phyloP scores from a whole-genome alignment of 2,797 vertebrate genomes.

The Bovichtus diacanthus region DNA sequence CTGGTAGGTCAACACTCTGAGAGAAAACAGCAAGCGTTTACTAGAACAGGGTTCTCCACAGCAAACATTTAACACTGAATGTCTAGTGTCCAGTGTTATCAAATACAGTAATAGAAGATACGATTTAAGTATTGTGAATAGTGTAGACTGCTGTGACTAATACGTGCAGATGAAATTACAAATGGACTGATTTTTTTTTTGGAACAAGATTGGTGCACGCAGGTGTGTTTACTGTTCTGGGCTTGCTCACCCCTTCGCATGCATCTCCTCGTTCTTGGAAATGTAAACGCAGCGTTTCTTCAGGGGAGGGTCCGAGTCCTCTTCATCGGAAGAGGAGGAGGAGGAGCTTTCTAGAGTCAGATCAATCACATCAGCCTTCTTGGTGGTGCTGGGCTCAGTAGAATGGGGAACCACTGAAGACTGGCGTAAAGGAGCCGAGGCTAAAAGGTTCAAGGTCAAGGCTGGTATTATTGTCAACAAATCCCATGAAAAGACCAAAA shows the following conservation, averaged over 20 bases:
- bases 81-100: not conserved
- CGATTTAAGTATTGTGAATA: not conserved
- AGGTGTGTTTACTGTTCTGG: no score
- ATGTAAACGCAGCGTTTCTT: slow-evolving; percentile 95
- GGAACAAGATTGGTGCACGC: not conserved
- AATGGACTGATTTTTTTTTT: not conserved
- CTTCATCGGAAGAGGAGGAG: slow-evolving; percentile 61
- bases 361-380: slow-evolving; percentile 95
- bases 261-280: slow-evolving; percentile 89
- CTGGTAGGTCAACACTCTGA: slow-evolving; percentile 95
- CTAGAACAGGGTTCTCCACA: not conserved
- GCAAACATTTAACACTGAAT: not conserved
- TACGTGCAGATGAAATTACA: not conserved
- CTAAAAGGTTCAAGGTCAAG: slow-evolving; percentile 48
- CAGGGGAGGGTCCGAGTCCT: slow-evolving; percentile 86
- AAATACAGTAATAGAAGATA: not conserved
- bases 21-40: not conserved
- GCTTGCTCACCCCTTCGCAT: slow-evolving; percentile 90
- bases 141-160: not conserved
- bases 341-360: slow-evolving; percentile 94
- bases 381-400: slow-evolving; percentile 84
- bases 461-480: no score
- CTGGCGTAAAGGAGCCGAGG: slow-evolving; percentile 85
- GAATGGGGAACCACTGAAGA: slow-evolving; percentile 80
- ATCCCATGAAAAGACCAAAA: no score